phyloP scores from a whole-genome alignment of 2,113 vertebrate species.

The Neopipo cinnamomea region DNA sequence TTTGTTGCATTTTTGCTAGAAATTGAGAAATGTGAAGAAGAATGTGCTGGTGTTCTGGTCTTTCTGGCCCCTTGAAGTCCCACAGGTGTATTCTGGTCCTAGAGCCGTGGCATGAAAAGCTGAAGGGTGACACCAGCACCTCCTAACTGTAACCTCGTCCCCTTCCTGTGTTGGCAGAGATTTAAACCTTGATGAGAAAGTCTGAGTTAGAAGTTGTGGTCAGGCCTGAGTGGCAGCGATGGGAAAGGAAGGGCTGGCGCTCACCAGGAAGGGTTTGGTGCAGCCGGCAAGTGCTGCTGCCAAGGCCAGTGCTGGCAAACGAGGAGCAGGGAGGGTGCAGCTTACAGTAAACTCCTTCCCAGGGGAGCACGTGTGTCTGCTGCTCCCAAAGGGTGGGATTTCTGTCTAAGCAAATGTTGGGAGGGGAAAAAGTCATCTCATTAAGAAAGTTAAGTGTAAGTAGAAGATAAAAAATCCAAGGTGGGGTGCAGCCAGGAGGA shows the following conservation, averaged over 20 bases:
- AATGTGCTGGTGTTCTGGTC: neutral
- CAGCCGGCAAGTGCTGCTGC: neutral
- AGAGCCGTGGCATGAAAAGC: neutral
- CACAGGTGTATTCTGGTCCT: neutral
- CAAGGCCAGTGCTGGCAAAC: neutral
- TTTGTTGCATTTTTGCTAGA: neutral
- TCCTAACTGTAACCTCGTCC: rapidly evolving
- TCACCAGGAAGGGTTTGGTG: rapidly evolving
- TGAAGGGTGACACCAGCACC: neutral
- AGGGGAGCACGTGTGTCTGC: neutral
- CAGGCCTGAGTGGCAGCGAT: neutral
- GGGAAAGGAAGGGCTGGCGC: neutral
- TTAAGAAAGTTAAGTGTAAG: neutral
- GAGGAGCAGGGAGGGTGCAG: neutral
- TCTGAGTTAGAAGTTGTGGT: neutral
- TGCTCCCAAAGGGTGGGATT: neutral
- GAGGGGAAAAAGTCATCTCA: neutral
- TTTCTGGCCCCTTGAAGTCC: neutral
- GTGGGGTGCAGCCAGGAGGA: neutral
- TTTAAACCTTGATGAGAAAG: neutral
- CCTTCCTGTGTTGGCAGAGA: neutral
- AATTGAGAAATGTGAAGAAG: neutral
- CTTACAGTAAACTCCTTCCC: neutral
- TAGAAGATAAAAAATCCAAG: neutral
- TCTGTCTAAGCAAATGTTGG: neutral